Evolutionary conservation across 2,888 invertebrate species (phyloP).

Genomic region (Spodoptera picta): DNA sequence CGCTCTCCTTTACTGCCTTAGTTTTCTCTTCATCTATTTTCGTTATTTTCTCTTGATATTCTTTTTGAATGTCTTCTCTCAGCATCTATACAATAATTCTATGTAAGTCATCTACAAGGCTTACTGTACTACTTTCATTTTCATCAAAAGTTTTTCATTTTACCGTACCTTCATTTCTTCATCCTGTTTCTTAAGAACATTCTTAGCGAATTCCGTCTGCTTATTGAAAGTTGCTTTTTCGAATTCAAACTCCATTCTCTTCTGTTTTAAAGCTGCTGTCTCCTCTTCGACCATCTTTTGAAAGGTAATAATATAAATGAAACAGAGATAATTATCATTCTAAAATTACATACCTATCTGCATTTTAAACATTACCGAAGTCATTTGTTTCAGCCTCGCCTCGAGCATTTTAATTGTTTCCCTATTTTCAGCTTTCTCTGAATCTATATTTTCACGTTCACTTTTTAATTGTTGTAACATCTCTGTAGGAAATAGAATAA

Average conservation of each 20-base stretch:
- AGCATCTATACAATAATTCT: conserved; percentile 66
- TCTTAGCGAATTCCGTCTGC: conserved; percentile 89
- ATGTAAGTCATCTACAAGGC: no score
- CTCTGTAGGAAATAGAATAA: conserved; percentile 68
- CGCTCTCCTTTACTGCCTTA: conserved; percentile 74
- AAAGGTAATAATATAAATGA: background rate
- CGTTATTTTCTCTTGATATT: conserved; percentile 78
- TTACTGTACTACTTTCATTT: no score
- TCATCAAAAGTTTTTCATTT: background rate
- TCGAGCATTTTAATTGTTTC: conserved; percentile 87
- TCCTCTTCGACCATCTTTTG: conserved; percentile 84
- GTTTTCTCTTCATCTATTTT: conserved; percentile 80
- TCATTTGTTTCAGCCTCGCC: conserved; percentile 89
- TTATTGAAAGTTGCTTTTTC: conserved; percentile 89
- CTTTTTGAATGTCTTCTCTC: conserved; percentile 81
- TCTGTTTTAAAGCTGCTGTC: conserved; percentile 85
- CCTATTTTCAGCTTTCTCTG: conserved; percentile 86
- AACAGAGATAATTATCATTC: no score
- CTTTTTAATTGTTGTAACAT: conserved; percentile 88
- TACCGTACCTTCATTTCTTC: conserved; percentile 88
- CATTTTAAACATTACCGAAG: conserved; percentile 68
- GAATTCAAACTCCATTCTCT: conserved; percentile 89
- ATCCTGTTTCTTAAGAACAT: conserved; percentile 88
- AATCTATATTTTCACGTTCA: conserved; percentile 87
- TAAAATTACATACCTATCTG: no score